A percentile compares a stretch with the other conserved stretches of the same genome.
Evolutionary conservation across 2,888 invertebrate genomes (phyloP).

Genomic region (Steinernema hermaphroditum): DNA sequence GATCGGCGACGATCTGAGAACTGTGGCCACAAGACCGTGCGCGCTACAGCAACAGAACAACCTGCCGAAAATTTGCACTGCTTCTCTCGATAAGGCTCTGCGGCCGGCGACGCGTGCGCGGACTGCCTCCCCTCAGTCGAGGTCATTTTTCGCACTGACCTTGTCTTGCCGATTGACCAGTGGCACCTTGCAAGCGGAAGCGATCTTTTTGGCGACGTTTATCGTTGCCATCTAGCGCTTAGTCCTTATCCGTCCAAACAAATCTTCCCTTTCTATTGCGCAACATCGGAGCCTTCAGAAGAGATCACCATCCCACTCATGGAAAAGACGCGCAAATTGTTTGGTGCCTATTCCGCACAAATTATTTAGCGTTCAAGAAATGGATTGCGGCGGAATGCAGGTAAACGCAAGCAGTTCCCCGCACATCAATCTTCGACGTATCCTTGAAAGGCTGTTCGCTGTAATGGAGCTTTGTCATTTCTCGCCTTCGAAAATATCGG

Average conservation of each 20-base stretch:
- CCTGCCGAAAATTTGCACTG: conserved; percentile 23
- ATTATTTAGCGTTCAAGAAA: background rate
- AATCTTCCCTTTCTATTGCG: background rate
- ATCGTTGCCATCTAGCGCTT: conserved; percentile 28
- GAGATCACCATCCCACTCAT: too few species aligned
- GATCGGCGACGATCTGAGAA: background rate
- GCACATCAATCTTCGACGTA: conserved; percentile 1
- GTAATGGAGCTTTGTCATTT: background rate
- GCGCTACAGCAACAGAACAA: background rate
- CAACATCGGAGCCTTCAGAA: conserved; percentile 3
- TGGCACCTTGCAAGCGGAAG: conserved; percentile 31
- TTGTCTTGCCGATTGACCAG: conserved; percentile 19
- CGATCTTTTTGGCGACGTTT: conserved; percentile 24
- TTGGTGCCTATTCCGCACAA: too few species aligned
- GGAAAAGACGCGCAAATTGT: conserved; percentile 5
- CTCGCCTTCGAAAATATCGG: background rate
- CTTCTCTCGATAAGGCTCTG: conserved; percentile 20
- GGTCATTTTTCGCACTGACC: conserved; percentile 30
- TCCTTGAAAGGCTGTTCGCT: conserved; percentile 15
- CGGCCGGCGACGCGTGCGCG: background rate
- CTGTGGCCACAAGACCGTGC: background rate
- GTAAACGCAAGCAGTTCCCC: background rate
- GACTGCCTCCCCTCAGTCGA: conserved; percentile 11
- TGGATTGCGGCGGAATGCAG: conserved; percentile 15
- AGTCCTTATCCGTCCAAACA: conserved; percentile 16